Base-by-base conservation (phyloP, 2,888 invertebrate genomes). In the Pilophorus perplexus region DNA sequence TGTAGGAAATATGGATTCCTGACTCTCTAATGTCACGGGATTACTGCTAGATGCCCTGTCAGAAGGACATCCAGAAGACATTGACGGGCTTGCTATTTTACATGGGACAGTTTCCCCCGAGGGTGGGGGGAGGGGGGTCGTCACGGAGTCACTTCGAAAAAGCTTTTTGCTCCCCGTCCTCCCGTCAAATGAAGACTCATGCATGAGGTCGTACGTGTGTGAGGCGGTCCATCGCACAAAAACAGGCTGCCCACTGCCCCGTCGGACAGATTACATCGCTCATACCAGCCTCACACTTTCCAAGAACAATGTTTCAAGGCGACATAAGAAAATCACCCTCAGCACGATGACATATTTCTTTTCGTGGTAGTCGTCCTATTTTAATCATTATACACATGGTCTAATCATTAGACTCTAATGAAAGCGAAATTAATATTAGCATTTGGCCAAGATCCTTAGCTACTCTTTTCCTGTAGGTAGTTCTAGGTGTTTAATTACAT, bases 201-300 rank as follows among this genome's bases (percentile, higher is more conserved):
- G 55, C 55, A 55, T 55, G 55, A 55, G 55, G 55, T 55, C 38
- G 55, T 55, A 55, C 55, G 55, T 55, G 55, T 55, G 37, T 37
- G 55, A 22, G 55, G 55, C 55, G 55, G 52, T 20, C 18, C 16
- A 12, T 38, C 33, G 33, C 18, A 37, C 55, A 55, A 55, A 55
- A 55, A 55, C 55, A n/a, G n/a, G n/a, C n/a, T n/a, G n/a, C n/a
- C n/a, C n/a, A n/a, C n/a, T n/a, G n/a, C 38, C 55, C 55, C 55
- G 28, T 52, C 52, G 28, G 28, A 52, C 20, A 55, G 55, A 55
- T 55, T 55, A 55, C 18, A 55, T 37, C 55, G 55, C 55, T 37
- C 37, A 37, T 33, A 52, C 23, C 52, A n/a, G n/a, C n/a, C n/a
- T n/a, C n/a, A n/a, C n/a, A n/a, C n/a, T n/a, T 28, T 55, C 33